Evolutionary conservation across 2,888 invertebrate species (phyloP).

Genomic region (Dolichopus griseipennis): DNA sequence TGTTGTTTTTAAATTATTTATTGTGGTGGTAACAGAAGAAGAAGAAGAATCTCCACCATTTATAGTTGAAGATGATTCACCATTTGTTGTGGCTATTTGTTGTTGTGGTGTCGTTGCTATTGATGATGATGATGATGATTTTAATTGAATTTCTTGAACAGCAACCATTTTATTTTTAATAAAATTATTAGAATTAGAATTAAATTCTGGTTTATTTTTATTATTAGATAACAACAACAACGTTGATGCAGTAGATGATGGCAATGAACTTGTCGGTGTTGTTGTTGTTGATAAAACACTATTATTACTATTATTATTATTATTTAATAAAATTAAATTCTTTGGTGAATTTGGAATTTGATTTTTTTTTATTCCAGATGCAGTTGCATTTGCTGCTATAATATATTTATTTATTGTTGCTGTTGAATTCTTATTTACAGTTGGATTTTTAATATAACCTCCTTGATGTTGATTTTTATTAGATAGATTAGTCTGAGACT

Average conservation of each 20-base stretch:
- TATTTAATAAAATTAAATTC: neutral
- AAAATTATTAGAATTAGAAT: conserved; percentile 29
- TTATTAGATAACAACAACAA: conserved; percentile 15
- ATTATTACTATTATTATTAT: neutral
- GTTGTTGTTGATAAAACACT: neutral
- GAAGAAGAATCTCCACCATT: conserved; percentile 16
- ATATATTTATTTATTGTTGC: conserved; percentile 1
- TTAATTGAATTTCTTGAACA: conserved; percentile 40
- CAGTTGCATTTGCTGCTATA: neutral
- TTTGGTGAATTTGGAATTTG: conserved; percentile 13
- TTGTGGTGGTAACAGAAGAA: conserved; percentile 5
- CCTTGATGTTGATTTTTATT: neutral
- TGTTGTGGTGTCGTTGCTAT: neutral
- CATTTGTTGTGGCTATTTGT: conserved; percentile 16
- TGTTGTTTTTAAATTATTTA: conserved; percentile 14
- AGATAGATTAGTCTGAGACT: too few relatives aligned
- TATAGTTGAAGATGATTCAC: conserved; percentile 12
- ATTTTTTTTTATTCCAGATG: conserved; percentile 11
- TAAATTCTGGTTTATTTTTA: conserved; percentile 16
- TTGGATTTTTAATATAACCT: neutral
- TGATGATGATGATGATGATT: neutral
- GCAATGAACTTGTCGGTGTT: conserved; percentile 16
- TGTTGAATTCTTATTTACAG: conserved; percentile 6
- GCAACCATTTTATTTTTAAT: conserved; percentile 44
- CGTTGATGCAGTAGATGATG: conserved; percentile 15